Base-by-base conservation (phyloP, 2,113 vertebrate genomes). In the Labeo catla region DNA sequence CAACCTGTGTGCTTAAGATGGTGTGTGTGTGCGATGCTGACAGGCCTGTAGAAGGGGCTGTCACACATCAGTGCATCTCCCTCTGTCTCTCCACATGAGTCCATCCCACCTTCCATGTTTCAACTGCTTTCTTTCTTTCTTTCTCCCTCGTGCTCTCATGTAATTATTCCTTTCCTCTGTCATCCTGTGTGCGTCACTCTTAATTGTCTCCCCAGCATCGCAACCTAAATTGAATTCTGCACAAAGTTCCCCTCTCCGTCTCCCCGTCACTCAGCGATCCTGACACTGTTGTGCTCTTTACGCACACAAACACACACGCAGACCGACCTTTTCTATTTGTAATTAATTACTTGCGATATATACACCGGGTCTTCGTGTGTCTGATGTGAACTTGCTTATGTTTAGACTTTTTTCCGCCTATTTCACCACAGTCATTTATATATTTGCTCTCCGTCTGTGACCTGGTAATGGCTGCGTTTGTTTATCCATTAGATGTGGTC, bases 201-300 rank as follows among this genome's bases (percentile, higher is more conserved):
- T 88, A 88, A 90, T 88, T 87, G 80, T 84, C 76, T 87, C 87
- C 84, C 88, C 43, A 84, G 76, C 84, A 74, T 78, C 43, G 54
- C 76, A 83, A 77, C 86, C 80, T 59, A 86, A 86, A 89, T 83
- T 87, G 84, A 89, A 87, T 87, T 87, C 74, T 12, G 73, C 47
- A 54, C 74, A 85, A 84, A 81, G 45, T 70, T 83, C 78, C 50
- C n/a, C 8, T 7, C 28, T 61, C 66, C n/a, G 65, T 83, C 74
- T 84, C 73, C 73, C 86, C 34, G 81, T 73, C 82, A 87, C 76
- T 84, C 86, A 76, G 43, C 13, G 68, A 52, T 52, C 39, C 66
- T 21, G 59, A 68, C 85, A 65, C 47, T 81, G 36, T 61, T 61
- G 28, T 43, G 36, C 79, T 57, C 49, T 72, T 73, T 68, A 34